phyloP scores from a whole-genome alignment of 1,140 invertebrate genomes.

The Hyposmocoma kahamanoa region DNA sequence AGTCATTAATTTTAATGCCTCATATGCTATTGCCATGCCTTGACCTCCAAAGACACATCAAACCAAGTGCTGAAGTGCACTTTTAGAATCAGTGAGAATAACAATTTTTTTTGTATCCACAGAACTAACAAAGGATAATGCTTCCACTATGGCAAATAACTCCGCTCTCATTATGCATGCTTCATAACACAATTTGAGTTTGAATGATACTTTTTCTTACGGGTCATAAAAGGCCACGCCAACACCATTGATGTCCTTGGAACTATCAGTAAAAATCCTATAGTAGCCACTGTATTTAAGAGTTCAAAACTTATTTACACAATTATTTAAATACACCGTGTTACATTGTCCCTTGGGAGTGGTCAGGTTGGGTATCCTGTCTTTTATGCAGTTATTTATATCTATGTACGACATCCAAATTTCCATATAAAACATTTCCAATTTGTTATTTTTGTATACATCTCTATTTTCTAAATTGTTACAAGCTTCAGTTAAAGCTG shows the following conservation, averaged over 20 bases:
- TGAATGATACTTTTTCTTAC: too few species aligned
- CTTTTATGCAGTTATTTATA: background rate
- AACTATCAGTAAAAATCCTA: conserved; percentile 4
- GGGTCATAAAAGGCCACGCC: conserved; percentile 5
- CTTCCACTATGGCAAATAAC: conserved; percentile 2
- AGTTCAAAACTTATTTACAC: too few species aligned
- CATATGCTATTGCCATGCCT: conserved; percentile 2
- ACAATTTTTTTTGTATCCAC: background rate
- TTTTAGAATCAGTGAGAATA: conserved; percentile 2
- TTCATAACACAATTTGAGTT: background rate
- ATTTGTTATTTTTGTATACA: background rate
- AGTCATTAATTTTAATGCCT: background rate
- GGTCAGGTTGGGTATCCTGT: background rate
- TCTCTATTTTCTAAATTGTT: background rate
- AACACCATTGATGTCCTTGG: background rate
- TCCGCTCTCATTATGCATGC: background rate
- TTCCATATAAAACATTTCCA: conserved; percentile 4
- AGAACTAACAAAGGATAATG: background rate
- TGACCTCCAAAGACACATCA: background rate
- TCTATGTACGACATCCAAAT: conserved; percentile 1
- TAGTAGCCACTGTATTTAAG: background rate
- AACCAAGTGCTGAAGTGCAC: background rate
- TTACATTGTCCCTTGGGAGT: background rate
- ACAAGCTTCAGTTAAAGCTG: background rate
- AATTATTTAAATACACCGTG: background rate